These are phyloP conservation scores for Mungos mungo DNA, from an alignment of 2,113 vertebrate genomes.

Conservation along the genomic window DNA sequence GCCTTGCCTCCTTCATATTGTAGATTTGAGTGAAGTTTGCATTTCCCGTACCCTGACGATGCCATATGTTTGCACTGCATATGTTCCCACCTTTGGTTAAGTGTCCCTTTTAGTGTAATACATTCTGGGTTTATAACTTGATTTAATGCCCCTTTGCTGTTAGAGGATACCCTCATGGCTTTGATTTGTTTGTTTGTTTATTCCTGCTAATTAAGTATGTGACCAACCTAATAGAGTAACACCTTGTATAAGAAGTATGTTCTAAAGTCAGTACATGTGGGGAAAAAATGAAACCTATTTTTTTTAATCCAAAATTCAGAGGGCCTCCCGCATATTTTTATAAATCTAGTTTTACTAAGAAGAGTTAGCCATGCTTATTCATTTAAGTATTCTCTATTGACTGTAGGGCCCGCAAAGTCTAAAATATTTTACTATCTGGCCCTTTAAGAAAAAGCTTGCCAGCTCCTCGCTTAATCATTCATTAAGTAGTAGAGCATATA, in stretches of 20 bases:
- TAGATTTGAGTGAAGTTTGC: not conserved
- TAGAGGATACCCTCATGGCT: not conserved
- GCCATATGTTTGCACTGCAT: not conserved
- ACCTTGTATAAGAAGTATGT: not conserved
- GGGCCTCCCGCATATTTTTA: not conserved
- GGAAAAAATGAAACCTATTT: not conserved
- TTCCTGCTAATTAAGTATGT: not conserved
- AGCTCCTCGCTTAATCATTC: not conserved
- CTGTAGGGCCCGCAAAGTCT: not conserved
- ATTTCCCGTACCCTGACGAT: not conserved
- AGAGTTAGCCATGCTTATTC: not conserved
- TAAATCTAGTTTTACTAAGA: not conserved
- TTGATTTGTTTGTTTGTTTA: not conserved
- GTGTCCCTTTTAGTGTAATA: not conserved
- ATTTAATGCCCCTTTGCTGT: not conserved
- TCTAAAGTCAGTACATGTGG: not conserved
- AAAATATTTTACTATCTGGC: not conserved
- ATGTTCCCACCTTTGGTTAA: not conserved
- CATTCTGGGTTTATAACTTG: not conserved
- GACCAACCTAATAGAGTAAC: not conserved
- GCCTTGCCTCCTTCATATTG: not conserved
- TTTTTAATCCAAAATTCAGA: not conserved
- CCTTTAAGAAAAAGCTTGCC: not conserved
- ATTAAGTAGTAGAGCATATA: not conserved
- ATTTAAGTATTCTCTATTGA: constrained; percentile 1